Base-by-base conservation (phyloP, 2,888 invertebrate species). In the Selenia dentaria region DNA sequence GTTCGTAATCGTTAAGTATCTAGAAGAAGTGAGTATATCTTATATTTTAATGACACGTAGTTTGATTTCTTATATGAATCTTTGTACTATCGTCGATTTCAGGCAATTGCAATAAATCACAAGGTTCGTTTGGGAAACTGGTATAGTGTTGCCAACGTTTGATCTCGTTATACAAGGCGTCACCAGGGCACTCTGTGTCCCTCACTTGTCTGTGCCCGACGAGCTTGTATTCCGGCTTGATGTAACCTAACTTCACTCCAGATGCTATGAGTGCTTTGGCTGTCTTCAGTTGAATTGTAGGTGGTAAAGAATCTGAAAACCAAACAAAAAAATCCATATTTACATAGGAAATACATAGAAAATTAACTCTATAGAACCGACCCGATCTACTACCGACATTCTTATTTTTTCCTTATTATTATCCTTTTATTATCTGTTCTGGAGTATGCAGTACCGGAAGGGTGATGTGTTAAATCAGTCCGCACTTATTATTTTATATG, bases 151-250 rank as follows among this genome's bases (percentile, higher is more conserved):
- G 81, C 94, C 94, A 94, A 0, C 76, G 86, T 37, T 89, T 77
- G 16, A 95, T 92, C 64, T 93, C 92, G 0, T 91, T 64, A 59
- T 88, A 94, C 1, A 95, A 75, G 0, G 88, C 75, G 2, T 92
- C 86, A 0, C 95, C 95, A 0, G 95, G 95, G 59, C 95, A 95
- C 44, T 92, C 92, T 0, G 95, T 95, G 0, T 58, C 57, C 10
- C 78, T 59, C 1, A 83, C 78, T 60, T 85, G 83, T 6, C 77
- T 57, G 29, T 68, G 68, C 0, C 65, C 68, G 0, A 67, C 54
- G 1, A 64, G 42, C 10, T 57, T 59, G 49, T 61, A 62, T 29
- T 67, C 80, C 0, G 84, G 67, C 11, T 81, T 74, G 12, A 95
- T 92, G 68, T 88, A 92, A 0, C 94, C 94, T n/a, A 88, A 76